phyloP scores from a whole-genome alignment of 2,888 invertebrate species.

The Belgica antarctica region DNA sequence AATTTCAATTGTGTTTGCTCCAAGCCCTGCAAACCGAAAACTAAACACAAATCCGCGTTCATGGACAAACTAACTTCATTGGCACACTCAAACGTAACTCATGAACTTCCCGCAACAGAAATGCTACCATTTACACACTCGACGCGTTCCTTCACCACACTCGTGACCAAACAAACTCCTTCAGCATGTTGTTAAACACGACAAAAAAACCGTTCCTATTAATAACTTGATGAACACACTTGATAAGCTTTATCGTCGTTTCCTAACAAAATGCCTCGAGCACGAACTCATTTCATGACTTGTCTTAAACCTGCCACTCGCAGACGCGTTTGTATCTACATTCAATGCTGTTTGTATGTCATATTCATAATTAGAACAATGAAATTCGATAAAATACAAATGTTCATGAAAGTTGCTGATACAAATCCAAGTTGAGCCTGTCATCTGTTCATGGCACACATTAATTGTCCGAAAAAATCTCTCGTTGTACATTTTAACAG shows the following conservation, averaged over 20 bases:
- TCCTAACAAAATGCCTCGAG: neutral
- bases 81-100: too few relatives aligned
- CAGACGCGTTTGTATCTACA: neutral
- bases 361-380: conserved; percentile 6
- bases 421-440: neutral
- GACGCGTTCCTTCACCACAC: too few relatives aligned
- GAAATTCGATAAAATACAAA: neutral
- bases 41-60: too few relatives aligned
- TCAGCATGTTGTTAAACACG: too few relatives aligned
- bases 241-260: conserved; percentile 12
- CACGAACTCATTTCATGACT: neutral
- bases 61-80: too few relatives aligned
- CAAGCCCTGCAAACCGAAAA: too few relatives aligned
- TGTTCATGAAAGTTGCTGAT: conserved; percentile 3
- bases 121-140: too few relatives aligned
- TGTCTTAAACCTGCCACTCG: conserved; percentile 17
- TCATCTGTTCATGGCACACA: conserved; percentile 15
- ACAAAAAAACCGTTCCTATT: too few relatives aligned
- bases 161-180: too few relatives aligned
- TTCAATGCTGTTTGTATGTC: neutral
- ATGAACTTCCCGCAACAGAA: too few relatives aligned
- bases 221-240: too few relatives aligned
- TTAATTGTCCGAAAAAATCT: neutral
- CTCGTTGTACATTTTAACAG: neutral
- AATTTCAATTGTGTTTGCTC: too few relatives aligned